A percentile compares a stretch with the other conserved stretches of the same genome.
Evolutionary conservation across 1,140 invertebrate genomes (phyloP).

Genomic region (Lanistes nyassanus): DNA sequence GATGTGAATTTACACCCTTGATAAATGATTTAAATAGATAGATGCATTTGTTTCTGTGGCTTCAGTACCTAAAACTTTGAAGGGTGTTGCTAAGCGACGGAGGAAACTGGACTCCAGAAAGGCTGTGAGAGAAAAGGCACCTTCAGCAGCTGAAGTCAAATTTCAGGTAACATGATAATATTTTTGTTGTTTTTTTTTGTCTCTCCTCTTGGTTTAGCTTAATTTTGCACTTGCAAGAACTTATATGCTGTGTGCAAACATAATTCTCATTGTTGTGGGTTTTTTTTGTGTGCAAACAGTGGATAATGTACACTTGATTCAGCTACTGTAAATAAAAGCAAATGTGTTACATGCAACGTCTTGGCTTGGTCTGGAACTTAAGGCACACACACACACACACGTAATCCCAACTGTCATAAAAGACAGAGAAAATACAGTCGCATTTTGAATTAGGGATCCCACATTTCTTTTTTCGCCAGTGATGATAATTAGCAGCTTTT

Average conservation of each 20-base stretch:
- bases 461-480: too few species aligned
- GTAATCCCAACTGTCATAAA: too few species aligned
- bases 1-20: too few species aligned
- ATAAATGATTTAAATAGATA: background rate
- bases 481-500: too few species aligned
- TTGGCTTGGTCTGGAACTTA: too few species aligned
- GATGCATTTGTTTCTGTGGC: background rate
- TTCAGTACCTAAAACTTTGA: constrained; percentile 5
- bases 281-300: background rate
- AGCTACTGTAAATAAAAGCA: background rate
- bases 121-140: background rate
- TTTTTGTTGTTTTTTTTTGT: background rate
- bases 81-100: background rate
- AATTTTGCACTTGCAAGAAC: background rate
- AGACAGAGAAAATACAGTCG: too few species aligned
- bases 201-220: background rate
- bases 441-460: too few species aligned
- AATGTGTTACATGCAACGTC: background rate
- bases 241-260: background rate
- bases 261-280: background rate
- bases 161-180: constrained; percentile 8
- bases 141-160: constrained; percentile 2
- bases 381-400: too few species aligned
- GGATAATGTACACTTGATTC: background rate
- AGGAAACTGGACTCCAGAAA: background rate